phyloP scores from a whole-genome alignment of 2,888 invertebrate genomes.

The Colletes collaris region DNA sequence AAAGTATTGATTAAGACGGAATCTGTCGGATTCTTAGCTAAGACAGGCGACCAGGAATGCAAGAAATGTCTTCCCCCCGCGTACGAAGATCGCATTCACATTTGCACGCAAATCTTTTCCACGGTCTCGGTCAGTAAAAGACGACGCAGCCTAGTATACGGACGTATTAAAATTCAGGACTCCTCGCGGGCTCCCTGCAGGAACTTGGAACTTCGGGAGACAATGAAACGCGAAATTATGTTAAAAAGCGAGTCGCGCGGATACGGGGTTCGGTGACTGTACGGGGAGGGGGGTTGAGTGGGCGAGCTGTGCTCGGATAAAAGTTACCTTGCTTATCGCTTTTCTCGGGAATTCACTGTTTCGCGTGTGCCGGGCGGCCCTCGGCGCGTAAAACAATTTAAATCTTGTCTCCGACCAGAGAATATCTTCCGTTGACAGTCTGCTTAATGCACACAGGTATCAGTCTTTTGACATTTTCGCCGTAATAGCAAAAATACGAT shows the following conservation, averaged over 20 bases:
- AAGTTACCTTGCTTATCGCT: conserved; percentile 65
- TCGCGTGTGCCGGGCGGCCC: conserved; percentile 6
- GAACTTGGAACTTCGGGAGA: conserved; percentile 50
- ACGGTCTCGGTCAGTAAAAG: conserved; percentile 25
- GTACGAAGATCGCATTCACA: conserved; percentile 29
- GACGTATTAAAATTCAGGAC: conserved; percentile 60
- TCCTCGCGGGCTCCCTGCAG: conserved; percentile 38
- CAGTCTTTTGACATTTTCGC: not conserved
- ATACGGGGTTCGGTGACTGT: conserved; percentile 31
- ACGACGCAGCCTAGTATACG: conserved; percentile 3
- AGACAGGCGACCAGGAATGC: not conserved
- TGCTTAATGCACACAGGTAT: not conserved
- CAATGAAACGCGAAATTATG: conserved; percentile 69
- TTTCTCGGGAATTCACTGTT: conserved; percentile 52
- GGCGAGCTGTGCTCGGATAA: conserved; percentile 44
- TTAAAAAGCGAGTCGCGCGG: conserved; percentile 60
- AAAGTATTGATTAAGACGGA: not conserved
- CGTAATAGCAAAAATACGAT: not conserved
- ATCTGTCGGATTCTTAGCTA: not conserved
- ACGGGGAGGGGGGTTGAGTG: not conserved
- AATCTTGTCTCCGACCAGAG: conserved; percentile 29
- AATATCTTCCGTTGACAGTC: not conserved
- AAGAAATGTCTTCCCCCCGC: conserved; percentile 23
- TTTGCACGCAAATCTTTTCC: conserved; percentile 49
- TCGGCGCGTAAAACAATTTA: conserved; percentile 39